A percentile compares a stretch with the other conserved stretches of the same genome.
These are phyloP conservation scores for Macrosteles quadrilineatus DNA, from an alignment of 1,140 invertebrate genomes.

Conservation along the genomic window DNA sequence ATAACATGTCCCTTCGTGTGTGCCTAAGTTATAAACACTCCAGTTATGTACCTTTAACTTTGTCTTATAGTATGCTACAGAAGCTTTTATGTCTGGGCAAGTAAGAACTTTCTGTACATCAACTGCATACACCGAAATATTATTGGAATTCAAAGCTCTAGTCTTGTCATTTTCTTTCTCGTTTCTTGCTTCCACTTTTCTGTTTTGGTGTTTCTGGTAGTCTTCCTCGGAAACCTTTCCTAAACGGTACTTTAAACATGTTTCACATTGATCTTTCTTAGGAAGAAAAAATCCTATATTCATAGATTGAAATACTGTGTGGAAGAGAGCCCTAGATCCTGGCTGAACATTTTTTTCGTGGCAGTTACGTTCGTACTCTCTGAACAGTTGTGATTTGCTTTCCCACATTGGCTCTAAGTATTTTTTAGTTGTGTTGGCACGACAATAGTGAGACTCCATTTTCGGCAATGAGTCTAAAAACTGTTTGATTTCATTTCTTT, in stretches of 20 bases:
- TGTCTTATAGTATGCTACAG: constrained; percentile 21
- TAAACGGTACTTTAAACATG: background rate
- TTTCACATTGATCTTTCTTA: constrained; percentile 17
- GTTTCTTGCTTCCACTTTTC: background rate
- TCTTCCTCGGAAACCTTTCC: constrained; percentile 10
- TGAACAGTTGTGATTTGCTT: background rate
- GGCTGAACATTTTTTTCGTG: background rate
- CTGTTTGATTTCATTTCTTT: background rate
- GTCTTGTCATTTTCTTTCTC: constrained; percentile 12
- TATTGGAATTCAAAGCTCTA: constrained; percentile 28
- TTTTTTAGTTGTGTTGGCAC: constrained; percentile 17
- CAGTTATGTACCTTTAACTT: constrained; percentile 26
- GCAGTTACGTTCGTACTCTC: background rate
- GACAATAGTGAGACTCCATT: constrained; percentile 29
- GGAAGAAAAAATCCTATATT: constrained; percentile 5
- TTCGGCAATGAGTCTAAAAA: constrained; percentile 30
- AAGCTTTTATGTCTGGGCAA: constrained; percentile 24
- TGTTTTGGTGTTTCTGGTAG: background rate
- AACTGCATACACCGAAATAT: constrained; percentile 10
- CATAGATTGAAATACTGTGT: background rate
- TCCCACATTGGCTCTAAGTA: constrained; percentile 28
- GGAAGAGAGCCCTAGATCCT: background rate
- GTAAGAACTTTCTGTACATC: constrained; percentile 26
- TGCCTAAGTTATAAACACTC: constrained; percentile 13
- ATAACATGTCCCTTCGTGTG: constrained; percentile 13